phyloP scores from a whole-genome alignment of 2,888 invertebrate species.

The Scrobipalpa atriplicella region DNA sequence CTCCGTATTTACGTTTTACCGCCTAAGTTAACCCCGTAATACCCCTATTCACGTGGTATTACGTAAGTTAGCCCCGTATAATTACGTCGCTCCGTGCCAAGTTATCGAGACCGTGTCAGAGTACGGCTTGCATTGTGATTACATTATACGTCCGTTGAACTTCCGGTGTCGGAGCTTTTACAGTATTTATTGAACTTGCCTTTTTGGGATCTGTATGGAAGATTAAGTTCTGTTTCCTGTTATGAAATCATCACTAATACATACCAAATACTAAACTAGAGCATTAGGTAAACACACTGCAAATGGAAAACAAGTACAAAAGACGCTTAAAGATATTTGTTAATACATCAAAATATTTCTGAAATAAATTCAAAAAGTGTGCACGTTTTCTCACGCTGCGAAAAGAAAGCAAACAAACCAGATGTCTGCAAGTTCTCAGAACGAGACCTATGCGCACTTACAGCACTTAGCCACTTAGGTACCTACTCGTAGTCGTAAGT shows the following conservation, averaged over 20 bases:
- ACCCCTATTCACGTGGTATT: neutral
- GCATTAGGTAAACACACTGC: no score
- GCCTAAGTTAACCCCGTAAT: no score
- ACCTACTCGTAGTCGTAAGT: no score
- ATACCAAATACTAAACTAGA: no score
- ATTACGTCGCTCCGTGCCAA: constrained; percentile 2
- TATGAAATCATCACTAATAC: no score
- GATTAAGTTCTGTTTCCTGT: neutral
- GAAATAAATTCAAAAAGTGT: neutral
- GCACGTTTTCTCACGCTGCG: neutral
- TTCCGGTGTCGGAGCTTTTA: constrained; percentile 48
- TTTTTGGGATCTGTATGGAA: neutral
- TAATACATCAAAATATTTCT: no score
- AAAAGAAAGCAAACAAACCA: neutral
- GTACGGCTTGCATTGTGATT: constrained; percentile 46
- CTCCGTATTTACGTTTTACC: no score
- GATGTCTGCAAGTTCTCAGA: neutral
- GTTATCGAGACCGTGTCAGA: constrained; percentile 22
- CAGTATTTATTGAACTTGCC: constrained; percentile 2
- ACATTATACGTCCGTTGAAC: constrained; percentile 65
- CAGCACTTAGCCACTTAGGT: neutral
- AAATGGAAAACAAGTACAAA: no score
- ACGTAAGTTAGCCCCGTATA: constrained; percentile 2
- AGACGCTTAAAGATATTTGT: no score
- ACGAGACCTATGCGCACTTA: neutral